Base-by-base conservation (phyloP, 2,113 vertebrate genomes). In the Leptobrachium ailaonicum region DNA sequence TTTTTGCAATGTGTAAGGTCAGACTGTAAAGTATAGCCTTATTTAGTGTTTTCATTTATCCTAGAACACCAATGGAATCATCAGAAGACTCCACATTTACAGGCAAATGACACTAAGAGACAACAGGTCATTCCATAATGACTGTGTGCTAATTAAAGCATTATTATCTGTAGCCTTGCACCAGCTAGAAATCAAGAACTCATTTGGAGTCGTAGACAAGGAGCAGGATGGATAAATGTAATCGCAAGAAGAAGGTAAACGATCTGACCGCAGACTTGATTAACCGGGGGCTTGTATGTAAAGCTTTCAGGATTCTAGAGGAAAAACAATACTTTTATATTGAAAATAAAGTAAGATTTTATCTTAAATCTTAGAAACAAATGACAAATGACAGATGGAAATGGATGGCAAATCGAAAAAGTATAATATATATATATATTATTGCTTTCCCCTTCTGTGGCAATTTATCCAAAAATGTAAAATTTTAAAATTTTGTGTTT, bases 121-220 rank as follows among this genome's bases (percentile, higher is more conserved):
- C 44, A 45, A 66, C 9, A 8, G 73, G 73, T 66, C 62, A 66
- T 9, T 41, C 20, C 9, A 40, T 40, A 41, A 10, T 41, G 62
- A 66, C 44, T 62, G 47, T 64, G 42, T 41, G 11, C 73, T 47
- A 66, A 75, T 75, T 75, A 66, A 50, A 75, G 66, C 64, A 13
- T 75, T 64, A 75, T 50, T 75, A 41, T 50, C 73, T 11, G 41
- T 41, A 63, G 60, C n/a, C 6, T 11, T 9, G 4, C 32, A 40
- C 4, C 10, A 50, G 44, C 5, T 1, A 6, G 42, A 42, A 14
- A 13, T 45, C 6, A 45, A 11, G 43, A 11, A 66, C 40, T 63
- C 20, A 42, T 74, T 43, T 8, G 73, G n/a, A 43, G 14, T 45
- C 54, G 47, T 8, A 50, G 47, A 50, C 4, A 10, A 40, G n/a